Evolutionary conservation across 2,113 vertebrate species (phyloP).

Genomic region (Eudyptes chrysolophus): DNA sequence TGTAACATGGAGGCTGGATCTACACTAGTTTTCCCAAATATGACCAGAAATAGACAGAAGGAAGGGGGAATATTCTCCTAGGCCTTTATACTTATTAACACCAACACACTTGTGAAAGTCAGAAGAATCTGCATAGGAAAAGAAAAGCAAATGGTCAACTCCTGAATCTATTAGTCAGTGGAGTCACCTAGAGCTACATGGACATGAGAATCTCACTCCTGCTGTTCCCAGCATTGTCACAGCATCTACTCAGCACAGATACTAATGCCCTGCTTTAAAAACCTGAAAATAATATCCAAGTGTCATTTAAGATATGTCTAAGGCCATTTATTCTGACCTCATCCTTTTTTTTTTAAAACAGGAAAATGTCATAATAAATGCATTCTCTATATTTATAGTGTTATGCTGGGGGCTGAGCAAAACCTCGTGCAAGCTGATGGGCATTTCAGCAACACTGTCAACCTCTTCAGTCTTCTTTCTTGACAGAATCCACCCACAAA

Average conservation of each 20-base stretch:
- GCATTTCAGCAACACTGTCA: neutral
- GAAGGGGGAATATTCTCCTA: neutral
- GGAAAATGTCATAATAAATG: neutral
- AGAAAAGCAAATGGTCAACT: neutral
- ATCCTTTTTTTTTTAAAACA: neutral
- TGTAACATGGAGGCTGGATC: neutral
- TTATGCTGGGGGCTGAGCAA: neutral
- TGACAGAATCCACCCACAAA: neutral
- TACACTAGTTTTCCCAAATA: neutral
- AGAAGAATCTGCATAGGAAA: neutral
- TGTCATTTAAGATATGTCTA: neutral
- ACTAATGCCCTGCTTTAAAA: neutral
- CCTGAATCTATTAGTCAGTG: neutral
- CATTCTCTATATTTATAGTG: neutral
- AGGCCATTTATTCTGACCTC: neutral
- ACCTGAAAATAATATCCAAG: neutral
- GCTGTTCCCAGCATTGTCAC: neutral
- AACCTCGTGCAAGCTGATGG: neutral
- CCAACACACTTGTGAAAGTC: neutral
- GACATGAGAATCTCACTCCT: neutral
- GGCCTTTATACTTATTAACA: neutral
- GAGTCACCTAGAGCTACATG: neutral
- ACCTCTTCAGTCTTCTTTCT: neutral
- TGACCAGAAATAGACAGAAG: neutral
- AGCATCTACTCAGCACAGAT: neutral